Base-by-base conservation (phyloP, 2,888 invertebrate species). In the Volucella inanis region DNA sequence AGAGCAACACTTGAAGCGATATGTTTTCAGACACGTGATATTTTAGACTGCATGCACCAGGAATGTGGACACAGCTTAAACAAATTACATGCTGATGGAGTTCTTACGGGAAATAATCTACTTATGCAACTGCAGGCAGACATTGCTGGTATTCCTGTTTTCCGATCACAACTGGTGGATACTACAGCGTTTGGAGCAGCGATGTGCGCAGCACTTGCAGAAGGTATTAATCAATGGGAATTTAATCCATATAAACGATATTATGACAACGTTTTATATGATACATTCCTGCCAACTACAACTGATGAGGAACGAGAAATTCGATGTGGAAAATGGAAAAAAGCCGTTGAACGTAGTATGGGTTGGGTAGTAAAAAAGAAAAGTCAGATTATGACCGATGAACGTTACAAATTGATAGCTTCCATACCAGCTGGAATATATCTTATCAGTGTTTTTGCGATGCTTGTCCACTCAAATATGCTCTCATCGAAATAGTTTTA, bases 81-180 rank as follows among this genome's bases (percentile, higher is more conserved):
- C 0, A 96, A 96, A 89, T 93, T 99, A 0, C 95, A 98, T 91
- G 98, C 98, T 0, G 99, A 99, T 90, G 99, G 99, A 0, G 96
- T 96, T 89, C 96, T 99, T 96, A 96, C 98, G 0, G 94, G 94
- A 8, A 99, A 99, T 91, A 95, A 95, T 89, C 93, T 98, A 3
- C 94, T 99, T 57, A 98, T 99, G 97, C 99, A 99, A 91, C 90
- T 99, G 65, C 99, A 99, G 92, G 97, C 99, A 0, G 99, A 99
- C 91, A 94, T 99, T 12, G 94, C 96, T 62, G 99, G 99, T 0
- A 95, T 98, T 87, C 96, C 97, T 81, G 97, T 99, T 43, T 96
- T 96, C 88, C 94, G 98, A 11, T 96, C 98, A 12, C 95, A 95
- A 74, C 94, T 96, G 90, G 94, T 96, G 89, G 98, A 99, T 92